Evolutionary conservation across 2,113 vertebrate genomes (phyloP), one percentile per base, ranked within the genome.

Genomic region (Thamnophis sirtalis): DNA sequence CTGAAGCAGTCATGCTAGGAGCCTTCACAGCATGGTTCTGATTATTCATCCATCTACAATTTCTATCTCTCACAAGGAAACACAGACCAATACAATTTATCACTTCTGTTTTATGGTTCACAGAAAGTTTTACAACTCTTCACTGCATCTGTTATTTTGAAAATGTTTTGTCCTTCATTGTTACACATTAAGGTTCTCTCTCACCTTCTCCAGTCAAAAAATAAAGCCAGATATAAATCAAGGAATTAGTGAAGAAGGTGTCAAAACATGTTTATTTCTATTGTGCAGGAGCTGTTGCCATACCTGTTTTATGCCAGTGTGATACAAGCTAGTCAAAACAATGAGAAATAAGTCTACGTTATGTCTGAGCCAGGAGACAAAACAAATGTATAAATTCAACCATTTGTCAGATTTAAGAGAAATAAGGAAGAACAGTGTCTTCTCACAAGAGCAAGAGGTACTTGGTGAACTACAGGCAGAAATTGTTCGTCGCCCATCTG

Each of bases 401-500:
- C 92, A 91, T 87, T 89, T 93, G 68, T 92, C 90, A 94, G 84
- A 54, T 87, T 80, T 92, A 95, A 95, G 90, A 93, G 58, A 94
- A 55, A 13, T 91, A 88, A 88, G 33, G 53, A 89, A 48, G 21
- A 92, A 58, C 87, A 92, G 63, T 89, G 51, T 6, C 2, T 87
- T 89, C 88, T 91, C 93, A 90, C 88, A 60, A 92, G 19, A 93
- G 90, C 2, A 53, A 55, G 21, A 54, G 0, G 6, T n/a, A 24
- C 92, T 95, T 96, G 92, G 92, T 94, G 94, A 91, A 94, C 54
- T 26, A 73, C 48, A 92, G 86, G 91, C 89, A 89, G 89, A 90
- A 96, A 93, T 91, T 90, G 22, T 88, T 48, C 87, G 26, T 95
- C 51, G 92, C 95, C 93, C 93, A 96, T 93, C 92, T 96, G 58